Evolutionary conservation across 2,113 vertebrate species (phyloP).

Genomic region (Marmota flaviventris): DNA sequence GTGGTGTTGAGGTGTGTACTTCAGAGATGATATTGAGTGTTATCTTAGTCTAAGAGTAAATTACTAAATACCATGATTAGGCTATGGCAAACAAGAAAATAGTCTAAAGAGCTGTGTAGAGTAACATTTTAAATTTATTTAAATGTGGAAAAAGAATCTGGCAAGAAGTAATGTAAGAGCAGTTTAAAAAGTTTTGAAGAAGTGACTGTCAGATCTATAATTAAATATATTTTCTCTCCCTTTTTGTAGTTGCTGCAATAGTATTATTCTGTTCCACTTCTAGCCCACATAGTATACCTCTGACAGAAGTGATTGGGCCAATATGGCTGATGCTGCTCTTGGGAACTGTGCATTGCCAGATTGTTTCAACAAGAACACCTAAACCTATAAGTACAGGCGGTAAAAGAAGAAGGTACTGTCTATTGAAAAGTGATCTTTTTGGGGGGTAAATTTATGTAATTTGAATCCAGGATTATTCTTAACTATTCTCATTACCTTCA

Average conservation of each 20-base stretch:
- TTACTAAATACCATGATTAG: constrained; percentile 27
- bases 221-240: constrained; percentile 69
- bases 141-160: constrained; percentile 50
- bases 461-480: constrained; percentile 30
- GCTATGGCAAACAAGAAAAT: not conserved
- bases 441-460: not conserved
- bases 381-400: constrained; percentile 93
- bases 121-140: constrained; percentile 36
- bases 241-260: constrained; percentile 93
- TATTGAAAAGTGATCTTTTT: constrained; percentile 22
- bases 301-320: constrained; percentile 96
- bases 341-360: constrained; percentile 99
- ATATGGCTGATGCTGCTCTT: constrained; percentile 98
- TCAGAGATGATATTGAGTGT: not conserved
- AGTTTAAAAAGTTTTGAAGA: constrained; percentile 42
- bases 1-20: not conserved
- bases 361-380: constrained; percentile 97
- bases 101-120: not conserved
- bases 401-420: constrained; percentile 95
- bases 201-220: not conserved
- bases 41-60: not conserved
- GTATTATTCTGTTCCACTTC: constrained; percentile 92
- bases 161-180: not conserved
- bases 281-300: constrained; percentile 94
- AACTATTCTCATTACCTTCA: not conserved